Percentiles rank a stretch among this genome's conserved stretches.
Conservation (phyloP, 2,888 invertebrate species). For the Anarsia innoxiella region DNA sequence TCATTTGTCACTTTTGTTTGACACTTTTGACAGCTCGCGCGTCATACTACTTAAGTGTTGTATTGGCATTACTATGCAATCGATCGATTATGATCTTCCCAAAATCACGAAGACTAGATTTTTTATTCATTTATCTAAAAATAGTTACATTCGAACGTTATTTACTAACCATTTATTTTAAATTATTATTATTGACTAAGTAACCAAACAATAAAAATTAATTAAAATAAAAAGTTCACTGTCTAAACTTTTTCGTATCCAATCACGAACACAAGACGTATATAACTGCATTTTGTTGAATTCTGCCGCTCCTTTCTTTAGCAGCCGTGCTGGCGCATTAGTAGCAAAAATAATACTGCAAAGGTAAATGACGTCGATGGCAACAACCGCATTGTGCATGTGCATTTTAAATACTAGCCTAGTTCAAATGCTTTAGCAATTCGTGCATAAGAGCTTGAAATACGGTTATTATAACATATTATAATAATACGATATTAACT, state of each 20-base stretch:
- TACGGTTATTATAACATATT: not conserved
- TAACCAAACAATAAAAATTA: conserved; percentile 25
- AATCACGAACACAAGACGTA: conserved; percentile 46
- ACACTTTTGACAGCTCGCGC: not conserved
- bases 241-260: conserved; percentile 29
- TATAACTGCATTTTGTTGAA: conserved; percentile 58
- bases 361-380: conserved; percentile 70
- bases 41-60: not conserved
- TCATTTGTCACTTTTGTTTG: not conserved
- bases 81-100: no score
- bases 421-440: conserved; percentile 36
- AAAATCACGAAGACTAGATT: no score
- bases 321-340: conserved; percentile 66
- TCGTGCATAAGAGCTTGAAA: not conserved
- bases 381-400: conserved; percentile 69
- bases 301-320: conserved; percentile 51
- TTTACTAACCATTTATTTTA: conserved; percentile 33
- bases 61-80: not conserved
- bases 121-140: no score
- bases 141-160: not conserved
- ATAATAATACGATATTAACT: no score
- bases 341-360: conserved; percentile 71
- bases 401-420: conserved; percentile 68
- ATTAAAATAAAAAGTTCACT: conserved; percentile 27
- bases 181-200: conserved; percentile 25